A percentile compares a stretch with the other conserved stretches of the same genome.
Evolutionary conservation across 2,797 vertebrate genomes (phyloP).

Genomic region (Bufotes viridis): DNA sequence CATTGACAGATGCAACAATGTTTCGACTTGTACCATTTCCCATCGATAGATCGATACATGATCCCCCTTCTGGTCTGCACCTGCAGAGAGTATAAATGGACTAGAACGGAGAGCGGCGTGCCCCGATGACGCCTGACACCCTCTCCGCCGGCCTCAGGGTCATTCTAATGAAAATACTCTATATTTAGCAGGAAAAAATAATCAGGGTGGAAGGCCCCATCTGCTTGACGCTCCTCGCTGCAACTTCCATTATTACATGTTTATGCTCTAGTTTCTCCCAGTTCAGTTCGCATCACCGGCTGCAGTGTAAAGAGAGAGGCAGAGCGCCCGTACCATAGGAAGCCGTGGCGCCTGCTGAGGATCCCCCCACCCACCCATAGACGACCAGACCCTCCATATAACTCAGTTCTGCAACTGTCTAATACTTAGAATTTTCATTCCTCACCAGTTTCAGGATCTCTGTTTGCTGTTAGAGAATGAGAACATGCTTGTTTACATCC

Average conservation of each 20-base stretch:
- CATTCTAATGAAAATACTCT: conserved; percentile 81
- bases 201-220: conserved; percentile 85
- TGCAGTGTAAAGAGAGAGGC: neutral
- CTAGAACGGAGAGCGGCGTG: neutral
- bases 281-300: conserved; percentile 8
- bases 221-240: conserved; percentile 77
- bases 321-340: neutral
- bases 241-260: conserved; percentile 65
- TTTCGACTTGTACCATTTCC: neutral
- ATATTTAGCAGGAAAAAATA: conserved; percentile 83
- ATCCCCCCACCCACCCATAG: neutral
- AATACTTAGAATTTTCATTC: neutral
- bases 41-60: neutral
- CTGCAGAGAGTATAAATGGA: neutral
- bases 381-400: neutral
- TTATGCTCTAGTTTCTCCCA: conserved; percentile 52
- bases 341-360: neutral
- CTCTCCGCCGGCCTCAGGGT: conserved; percentile 78
- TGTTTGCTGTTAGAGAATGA: neutral
- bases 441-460: neutral
- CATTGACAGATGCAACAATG: neutral
- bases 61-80: neutral
- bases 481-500: neutral
- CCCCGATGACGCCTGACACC: conserved; percentile 65
- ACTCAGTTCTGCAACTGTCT: neutral